Conservation (phyloP, 2,888 invertebrate genomes). For the Calliopum simillimum region DNA sequence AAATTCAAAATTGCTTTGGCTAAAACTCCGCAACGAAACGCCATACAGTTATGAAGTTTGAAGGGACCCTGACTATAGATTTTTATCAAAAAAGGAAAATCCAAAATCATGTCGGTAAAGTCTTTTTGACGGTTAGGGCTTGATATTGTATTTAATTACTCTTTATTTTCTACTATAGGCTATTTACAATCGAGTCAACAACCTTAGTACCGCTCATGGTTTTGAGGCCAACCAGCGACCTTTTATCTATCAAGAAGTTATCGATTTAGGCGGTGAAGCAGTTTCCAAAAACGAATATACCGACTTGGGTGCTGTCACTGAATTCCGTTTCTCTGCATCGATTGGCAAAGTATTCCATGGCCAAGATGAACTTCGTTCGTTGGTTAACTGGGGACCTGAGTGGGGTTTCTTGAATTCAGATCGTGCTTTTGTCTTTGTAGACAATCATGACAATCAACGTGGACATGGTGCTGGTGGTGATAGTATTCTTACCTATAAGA, state of each 20-base stretch:
- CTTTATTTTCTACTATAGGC: constrained; percentile 9
- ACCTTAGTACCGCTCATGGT: constrained; percentile 74
- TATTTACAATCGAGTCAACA: constrained; percentile 71
- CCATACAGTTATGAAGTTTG: too few relatives aligned
- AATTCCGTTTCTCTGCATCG: constrained; percentile 71
- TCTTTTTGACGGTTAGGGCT: too few relatives aligned
- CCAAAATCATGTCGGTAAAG: too few relatives aligned
- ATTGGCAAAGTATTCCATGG: constrained; percentile 72
- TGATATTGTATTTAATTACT: too few relatives aligned
- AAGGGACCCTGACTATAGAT: too few relatives aligned
- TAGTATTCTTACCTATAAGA: constrained; percentile 77
- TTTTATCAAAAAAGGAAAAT: too few relatives aligned
- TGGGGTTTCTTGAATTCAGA: constrained; percentile 76
- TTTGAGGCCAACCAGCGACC: constrained; percentile 75
- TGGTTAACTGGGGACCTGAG: constrained; percentile 74
- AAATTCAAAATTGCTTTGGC: too few relatives aligned
- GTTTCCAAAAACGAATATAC: constrained; percentile 69
- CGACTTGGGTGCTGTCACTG: constrained; percentile 76
- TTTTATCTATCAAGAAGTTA: constrained; percentile 83
- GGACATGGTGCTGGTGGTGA: constrained; percentile 75
- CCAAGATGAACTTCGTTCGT: constrained; percentile 74
- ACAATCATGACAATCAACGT: constrained; percentile 93
- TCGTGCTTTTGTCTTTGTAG: constrained; percentile 83
- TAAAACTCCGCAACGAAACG: too few relatives aligned
- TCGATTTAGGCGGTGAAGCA: constrained; percentile 73